These are phyloP conservation scores for Lordiphosa fenestrarum DNA, from an alignment of 2,888 invertebrate species.

Conservation along the genomic window DNA sequence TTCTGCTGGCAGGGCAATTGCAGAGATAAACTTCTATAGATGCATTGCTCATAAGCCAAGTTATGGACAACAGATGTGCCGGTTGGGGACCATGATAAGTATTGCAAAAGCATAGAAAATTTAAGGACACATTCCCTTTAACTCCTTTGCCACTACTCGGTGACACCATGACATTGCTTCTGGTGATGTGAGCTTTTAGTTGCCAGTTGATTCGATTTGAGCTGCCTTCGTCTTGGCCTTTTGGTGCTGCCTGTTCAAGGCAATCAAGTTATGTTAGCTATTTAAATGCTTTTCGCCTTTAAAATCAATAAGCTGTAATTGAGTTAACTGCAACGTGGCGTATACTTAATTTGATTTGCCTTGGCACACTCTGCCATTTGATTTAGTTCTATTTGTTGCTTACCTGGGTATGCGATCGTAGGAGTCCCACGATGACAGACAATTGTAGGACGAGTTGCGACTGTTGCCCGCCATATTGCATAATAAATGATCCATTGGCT, in stretches of 20 bases:
- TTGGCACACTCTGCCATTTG: constrained; percentile 1
- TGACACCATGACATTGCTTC: too few relatives aligned
- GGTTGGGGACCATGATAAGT: too few relatives aligned
- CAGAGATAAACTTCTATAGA: too few relatives aligned
- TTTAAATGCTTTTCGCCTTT: constrained; percentile 52
- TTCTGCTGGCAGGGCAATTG: too few relatives aligned
- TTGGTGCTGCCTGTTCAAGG: constrained; percentile 24
- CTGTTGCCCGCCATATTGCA: constrained; percentile 83
- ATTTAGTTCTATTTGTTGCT: constrained; percentile 36
- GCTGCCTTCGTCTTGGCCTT: constrained; percentile 7
- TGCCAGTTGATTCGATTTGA: constrained; percentile 44
- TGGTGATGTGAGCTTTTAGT: constrained; percentile 8
- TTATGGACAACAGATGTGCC: too few relatives aligned
- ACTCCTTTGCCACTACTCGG: too few relatives aligned
- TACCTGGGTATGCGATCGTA: constrained; percentile 95
- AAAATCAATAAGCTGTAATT: constrained; percentile 47
- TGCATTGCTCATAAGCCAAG: too few relatives aligned
- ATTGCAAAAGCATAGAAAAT: too few relatives aligned
- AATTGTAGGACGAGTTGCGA: constrained; percentile 93
- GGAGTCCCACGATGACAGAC: constrained; percentile 94
- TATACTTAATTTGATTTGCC: constrained; percentile 43
- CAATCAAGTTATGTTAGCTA: constrained; percentile 56
- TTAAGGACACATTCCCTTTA: too few relatives aligned
- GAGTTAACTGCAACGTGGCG: constrained; percentile 32
- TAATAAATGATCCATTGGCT: constrained; percentile 80